These are phyloP conservation scores for Turritopsis dohrnii DNA, from an alignment of 30 jellyfish, hydroid and myxozoan species.

Conservation along the genomic window DNA sequence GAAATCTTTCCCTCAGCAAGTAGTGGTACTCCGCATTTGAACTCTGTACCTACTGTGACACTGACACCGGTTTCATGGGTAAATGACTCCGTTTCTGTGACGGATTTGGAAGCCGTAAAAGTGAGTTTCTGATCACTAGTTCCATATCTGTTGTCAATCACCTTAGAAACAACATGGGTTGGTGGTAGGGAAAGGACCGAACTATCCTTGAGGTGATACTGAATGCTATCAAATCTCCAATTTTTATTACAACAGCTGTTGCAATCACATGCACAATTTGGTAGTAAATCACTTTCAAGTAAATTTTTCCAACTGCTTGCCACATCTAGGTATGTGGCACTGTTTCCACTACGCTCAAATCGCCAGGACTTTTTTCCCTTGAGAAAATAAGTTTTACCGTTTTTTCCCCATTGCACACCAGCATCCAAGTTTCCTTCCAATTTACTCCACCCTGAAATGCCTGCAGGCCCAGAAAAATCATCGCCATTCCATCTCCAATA, in stretches of 20 bases:
- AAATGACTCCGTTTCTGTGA: neutral
- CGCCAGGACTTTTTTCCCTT: neutral
- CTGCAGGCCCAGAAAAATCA: too few relatives aligned
- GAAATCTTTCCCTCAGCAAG: neutral
- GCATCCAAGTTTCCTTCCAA: neutral
- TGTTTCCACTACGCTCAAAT: neutral
- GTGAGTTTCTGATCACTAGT: too few relatives aligned
- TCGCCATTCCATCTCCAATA: neutral
- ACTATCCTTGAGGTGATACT: neutral
- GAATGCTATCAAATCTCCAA: neutral
- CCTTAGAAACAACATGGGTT: neutral
- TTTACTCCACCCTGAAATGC: too few relatives aligned
- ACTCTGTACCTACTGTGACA: neutral
- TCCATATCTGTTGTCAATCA: neutral
- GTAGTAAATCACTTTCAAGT: neutral
- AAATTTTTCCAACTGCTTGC: neutral
- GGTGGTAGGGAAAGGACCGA: too few relatives aligned
- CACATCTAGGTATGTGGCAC: neutral
- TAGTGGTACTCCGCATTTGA: neutral
- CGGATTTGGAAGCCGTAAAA: neutral
- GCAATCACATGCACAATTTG: neutral
- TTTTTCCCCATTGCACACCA: neutral
- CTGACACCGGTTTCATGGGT: neutral
- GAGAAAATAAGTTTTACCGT: neutral
- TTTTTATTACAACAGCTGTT: neutral